Percentiles rank a stretch among this genome's conserved stretches.
These are phyloP conservation scores for Drosophila chauvacae DNA, from an alignment of 1,140 invertebrate genomes.

Conservation along the genomic window DNA sequence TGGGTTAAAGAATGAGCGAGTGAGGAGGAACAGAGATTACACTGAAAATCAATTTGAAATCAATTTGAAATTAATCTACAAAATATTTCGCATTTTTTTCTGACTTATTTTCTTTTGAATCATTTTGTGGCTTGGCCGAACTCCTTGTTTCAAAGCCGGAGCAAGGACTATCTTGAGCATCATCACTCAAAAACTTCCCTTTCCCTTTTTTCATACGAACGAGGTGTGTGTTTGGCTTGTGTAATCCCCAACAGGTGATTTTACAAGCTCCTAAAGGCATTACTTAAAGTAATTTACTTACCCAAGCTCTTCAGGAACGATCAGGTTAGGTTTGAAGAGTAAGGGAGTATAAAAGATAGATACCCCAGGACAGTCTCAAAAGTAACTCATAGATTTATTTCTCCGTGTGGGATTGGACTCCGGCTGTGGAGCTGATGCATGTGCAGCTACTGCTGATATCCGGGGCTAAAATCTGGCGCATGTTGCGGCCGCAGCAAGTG, in stretches of 20 bases:
- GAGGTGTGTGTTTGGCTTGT: not conserved
- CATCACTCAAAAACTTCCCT: not conserved
- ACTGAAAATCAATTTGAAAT: not conserved
- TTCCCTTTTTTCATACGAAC: too few species aligned
- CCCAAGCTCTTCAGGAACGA: not conserved
- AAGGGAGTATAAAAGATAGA: not conserved
- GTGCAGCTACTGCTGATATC: conserved; percentile 75
- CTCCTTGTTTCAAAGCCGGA: not conserved
- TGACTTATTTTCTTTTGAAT: not conserved
- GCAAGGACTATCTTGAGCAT: not conserved
- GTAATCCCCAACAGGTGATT: not conserved
- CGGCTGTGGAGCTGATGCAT: conserved; percentile 58
- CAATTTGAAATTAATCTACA: not conserved
- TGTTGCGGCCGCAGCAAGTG: conserved; percentile 69
- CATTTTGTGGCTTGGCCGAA: not conserved
- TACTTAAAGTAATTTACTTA: not conserved
- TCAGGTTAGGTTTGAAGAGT: not conserved
- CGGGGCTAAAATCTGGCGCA: conserved; percentile 71
- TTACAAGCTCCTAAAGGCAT: not conserved
- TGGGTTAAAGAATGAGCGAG: conserved; percentile 31
- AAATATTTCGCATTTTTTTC: not conserved
- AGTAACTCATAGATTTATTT: conserved; percentile 5
- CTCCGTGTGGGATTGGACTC: conserved; percentile 39
- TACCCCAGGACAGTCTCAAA: not conserved
- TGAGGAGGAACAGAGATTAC: conserved; percentile 18